Evolutionary conservation across 2,113 vertebrate species (phyloP).

Genomic region (Bothrops jararaca): DNA sequence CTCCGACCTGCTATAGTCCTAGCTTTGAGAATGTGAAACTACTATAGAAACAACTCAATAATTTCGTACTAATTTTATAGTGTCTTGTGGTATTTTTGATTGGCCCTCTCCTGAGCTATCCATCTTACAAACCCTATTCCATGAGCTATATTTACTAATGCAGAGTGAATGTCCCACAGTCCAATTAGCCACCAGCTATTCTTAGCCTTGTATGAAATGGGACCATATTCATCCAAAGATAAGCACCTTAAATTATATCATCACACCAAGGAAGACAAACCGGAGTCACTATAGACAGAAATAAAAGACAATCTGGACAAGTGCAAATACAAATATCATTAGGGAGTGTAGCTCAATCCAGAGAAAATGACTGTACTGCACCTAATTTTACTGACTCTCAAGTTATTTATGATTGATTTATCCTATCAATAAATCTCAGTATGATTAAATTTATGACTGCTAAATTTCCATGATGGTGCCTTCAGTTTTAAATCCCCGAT

Average conservation of each 20-base stretch:
- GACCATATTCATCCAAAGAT: not conserved
- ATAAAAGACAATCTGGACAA: not conserved
- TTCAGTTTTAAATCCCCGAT: not conserved
- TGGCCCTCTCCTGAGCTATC: not conserved
- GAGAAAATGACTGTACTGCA: not conserved
- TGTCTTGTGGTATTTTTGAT: not conserved
- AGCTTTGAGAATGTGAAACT: not conserved
- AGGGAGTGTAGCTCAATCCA: not conserved
- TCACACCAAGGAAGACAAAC: not conserved
- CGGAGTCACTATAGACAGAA: not conserved
- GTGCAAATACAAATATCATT: not conserved
- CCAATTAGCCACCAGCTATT: not conserved
- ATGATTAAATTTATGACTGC: not conserved
- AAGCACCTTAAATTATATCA: not conserved
- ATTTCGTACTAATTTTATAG: not conserved
- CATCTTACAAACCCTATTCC: not conserved
- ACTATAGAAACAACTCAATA: not conserved
- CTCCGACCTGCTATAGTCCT: not conserved
- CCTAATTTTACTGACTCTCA: not conserved
- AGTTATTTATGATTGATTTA: not conserved
- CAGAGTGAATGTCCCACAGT: not conserved
- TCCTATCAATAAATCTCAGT: not conserved
- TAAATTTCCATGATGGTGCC: not conserved
- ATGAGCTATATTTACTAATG: not conserved
- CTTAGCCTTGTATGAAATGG: not conserved